Evolutionary conservation across 2,113 vertebrate species (phyloP), one percentile per base, ranked within the genome.

Genomic region (Phodopus roborovskii): DNA sequence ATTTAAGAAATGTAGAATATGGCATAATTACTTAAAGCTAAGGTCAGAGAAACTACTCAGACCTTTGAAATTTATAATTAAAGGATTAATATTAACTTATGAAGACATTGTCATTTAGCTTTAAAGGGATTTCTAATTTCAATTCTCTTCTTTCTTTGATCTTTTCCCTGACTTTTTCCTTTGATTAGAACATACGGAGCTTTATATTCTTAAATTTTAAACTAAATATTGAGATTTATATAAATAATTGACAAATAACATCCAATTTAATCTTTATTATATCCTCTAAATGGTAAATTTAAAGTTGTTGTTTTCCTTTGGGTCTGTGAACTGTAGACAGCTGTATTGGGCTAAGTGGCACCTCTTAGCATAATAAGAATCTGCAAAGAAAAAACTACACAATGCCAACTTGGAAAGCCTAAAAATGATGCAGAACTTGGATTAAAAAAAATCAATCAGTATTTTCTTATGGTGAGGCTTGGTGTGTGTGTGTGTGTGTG

Each of bases 51-150:
- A 98, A 98, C 98, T 98, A 98, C 98, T 99, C 98, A 98, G 98
- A 98, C 98, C 98, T 98, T 98, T 99, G 98, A 98, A 98, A 99
- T 98, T 98, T 98, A 98, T 98, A 98, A 98, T 99, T 99, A 98
- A 98, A 98, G 98, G 98, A 99, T 99, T 99, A 98, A 98, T 98
- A 98, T 98, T 98, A 99, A 98, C 98, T 98, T 98, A 98, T 97
- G 98, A 98, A 98, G 98, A 98, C 98, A 98, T 98, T 98, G 98
- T 98, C 98, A 98, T 98, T 98, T 98, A 98, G 97, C 98, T 98
- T 98, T 98, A 98, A 98, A 98, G 98, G 98, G 95, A 98, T 98
- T 98, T 98, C 98, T 98, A 98, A 98, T 98, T 98, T 98, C 95
- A 97, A 88, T 98, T 98, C 96, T 98, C 97, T 98, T 98, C 91